These are phyloP conservation scores for Philopedon plagiatum DNA, from an alignment of 2,888 invertebrate species.

Conservation along the genomic window DNA sequence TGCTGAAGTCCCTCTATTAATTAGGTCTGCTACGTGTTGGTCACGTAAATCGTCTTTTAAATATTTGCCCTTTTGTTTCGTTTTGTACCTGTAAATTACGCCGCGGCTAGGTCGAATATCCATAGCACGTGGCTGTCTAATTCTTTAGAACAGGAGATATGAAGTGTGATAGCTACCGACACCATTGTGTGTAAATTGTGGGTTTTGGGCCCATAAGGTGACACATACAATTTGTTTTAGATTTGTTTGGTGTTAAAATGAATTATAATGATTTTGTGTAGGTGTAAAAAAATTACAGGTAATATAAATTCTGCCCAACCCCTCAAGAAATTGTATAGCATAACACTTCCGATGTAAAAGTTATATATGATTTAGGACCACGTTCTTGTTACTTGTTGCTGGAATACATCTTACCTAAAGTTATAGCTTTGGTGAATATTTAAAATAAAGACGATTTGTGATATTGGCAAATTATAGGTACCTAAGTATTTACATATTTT, in stretches of 20 bases:
- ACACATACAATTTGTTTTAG: constrained; percentile 48
- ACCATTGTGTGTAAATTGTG: constrained; percentile 50
- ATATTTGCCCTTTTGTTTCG: constrained; percentile 49
- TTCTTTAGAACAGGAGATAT: constrained; percentile 37
- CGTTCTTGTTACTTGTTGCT: no score
- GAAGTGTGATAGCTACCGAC: constrained; percentile 41
- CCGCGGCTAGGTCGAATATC: constrained; percentile 33
- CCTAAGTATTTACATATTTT: no score
- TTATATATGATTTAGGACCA: no score
- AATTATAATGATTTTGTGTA: constrained; percentile 31
- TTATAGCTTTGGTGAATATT: no score
- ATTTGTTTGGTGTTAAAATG: constrained; percentile 41
- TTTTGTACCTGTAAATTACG: constrained; percentile 46
- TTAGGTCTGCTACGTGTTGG: constrained; percentile 43
- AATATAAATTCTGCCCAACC: constrained; percentile 44
- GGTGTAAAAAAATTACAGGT: constrained; percentile 36
- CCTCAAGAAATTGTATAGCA: neutral
- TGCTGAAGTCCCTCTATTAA: constrained; percentile 46
- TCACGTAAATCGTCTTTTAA: constrained; percentile 51
- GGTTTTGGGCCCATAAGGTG: constrained; percentile 42
- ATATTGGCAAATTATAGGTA: no score
- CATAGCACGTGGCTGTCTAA: constrained; percentile 46
- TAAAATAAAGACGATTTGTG: no score
- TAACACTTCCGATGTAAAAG: neutral
- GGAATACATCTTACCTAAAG: no score